These are phyloP conservation scores for Copsychus sechellarum DNA, from an alignment of 2,113 vertebrate genomes.

Conservation along the genomic window DNA sequence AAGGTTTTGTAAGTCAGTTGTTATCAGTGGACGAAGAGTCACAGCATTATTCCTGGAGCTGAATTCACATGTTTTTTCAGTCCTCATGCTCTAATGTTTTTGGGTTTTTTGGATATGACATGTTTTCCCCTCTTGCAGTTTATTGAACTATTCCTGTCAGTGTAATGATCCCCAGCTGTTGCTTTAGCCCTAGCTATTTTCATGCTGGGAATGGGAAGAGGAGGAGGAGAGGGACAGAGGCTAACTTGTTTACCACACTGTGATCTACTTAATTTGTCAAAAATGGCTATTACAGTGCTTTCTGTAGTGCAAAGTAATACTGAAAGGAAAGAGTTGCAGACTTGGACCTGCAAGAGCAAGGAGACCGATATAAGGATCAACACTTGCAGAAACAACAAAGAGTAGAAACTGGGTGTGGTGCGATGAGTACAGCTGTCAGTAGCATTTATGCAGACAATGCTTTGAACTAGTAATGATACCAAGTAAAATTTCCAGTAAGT, in stretches of 20 bases:
- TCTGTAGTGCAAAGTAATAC: background rate
- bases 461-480: conserved; percentile 42
- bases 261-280: conserved; percentile 21
- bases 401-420: background rate
- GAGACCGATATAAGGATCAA: background rate
- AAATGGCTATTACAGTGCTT: background rate
- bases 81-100: conserved; percentile 58
- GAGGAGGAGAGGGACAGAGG: conserved; percentile 28
- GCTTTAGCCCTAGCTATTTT: conserved; percentile 69
- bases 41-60: background rate
- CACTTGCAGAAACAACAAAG: background rate
- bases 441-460: conserved; percentile 29
- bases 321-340: background rate
- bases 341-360: background rate
- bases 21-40: background rate
- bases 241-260: conserved; percentile 35
- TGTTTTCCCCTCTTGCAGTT: conserved; percentile 60
- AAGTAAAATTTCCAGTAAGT: conserved; percentile 21
- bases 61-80: background rate
- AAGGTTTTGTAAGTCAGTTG: background rate
- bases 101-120: conserved; percentile 63
- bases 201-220: conserved; percentile 47
- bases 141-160: conserved; percentile 77
- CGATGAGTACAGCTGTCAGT: conserved; percentile 20
- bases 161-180: conserved; percentile 80